These are phyloP conservation scores for Drosophila testacea DNA, from an alignment of 2,888 invertebrate genomes.

Conservation along the genomic window DNA sequence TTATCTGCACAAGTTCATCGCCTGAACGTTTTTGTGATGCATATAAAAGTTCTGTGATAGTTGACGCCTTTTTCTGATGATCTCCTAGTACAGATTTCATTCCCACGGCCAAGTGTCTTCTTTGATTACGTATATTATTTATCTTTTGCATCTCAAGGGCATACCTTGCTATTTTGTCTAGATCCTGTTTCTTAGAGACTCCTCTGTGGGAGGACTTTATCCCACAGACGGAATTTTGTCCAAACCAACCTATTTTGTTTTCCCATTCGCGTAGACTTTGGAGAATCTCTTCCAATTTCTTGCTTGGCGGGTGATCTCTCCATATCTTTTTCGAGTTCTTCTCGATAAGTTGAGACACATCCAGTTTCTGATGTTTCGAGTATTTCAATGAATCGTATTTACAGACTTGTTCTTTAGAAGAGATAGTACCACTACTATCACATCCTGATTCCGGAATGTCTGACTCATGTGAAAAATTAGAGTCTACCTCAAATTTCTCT, in stretches of 20 bases:
- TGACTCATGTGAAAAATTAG: not conserved
- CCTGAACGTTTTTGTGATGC: not conserved
- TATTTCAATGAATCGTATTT: no score
- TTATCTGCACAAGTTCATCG: not conserved
- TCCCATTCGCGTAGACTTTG: not conserved
- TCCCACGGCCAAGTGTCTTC: not conserved
- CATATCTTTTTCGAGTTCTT: no score
- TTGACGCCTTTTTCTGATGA: no score
- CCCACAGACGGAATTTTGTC: not conserved
- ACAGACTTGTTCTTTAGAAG: not conserved
- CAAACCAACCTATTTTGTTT: not conserved
- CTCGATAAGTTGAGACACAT: not conserved
- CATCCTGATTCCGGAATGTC: not conserved
- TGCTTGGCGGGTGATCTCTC: not conserved
- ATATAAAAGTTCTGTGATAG: no score
- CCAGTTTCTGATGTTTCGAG: no score
- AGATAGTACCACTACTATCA: not conserved
- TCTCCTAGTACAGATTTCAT: not conserved
- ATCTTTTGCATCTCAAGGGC: not conserved
- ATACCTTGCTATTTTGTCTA: not conserved
- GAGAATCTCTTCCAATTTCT: constrained; percentile 5
- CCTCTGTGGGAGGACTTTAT: no score
- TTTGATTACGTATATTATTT: not conserved
- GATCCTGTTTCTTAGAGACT: not conserved
- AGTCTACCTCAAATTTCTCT: not conserved